Conservation (phyloP, 2,797 vertebrate species). For the Octomys mimax region DNA sequence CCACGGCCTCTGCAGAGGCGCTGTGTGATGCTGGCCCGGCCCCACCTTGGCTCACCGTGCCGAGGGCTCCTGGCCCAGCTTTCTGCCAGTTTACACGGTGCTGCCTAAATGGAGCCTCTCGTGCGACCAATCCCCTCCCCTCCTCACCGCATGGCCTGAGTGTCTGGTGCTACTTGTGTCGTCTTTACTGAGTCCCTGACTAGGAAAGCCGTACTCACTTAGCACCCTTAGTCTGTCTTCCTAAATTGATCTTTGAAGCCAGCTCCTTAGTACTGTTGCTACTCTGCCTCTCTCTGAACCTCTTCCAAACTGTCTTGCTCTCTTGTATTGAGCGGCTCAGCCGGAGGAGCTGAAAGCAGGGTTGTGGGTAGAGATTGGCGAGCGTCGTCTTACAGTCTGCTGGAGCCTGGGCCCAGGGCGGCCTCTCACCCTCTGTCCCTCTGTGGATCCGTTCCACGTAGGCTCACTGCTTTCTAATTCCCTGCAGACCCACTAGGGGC, state of each 20-base stretch:
- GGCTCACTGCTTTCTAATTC: background rate
- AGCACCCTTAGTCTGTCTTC: conserved; percentile 73
- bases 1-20: background rate
- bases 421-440: too few species aligned
- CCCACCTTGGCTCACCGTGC: background rate
- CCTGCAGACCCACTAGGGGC: background rate
- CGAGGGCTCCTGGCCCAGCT: background rate
- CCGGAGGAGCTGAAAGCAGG: background rate
- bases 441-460: background rate
- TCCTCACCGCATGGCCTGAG: conserved; percentile 47
- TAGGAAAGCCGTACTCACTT: conserved; percentile 40
- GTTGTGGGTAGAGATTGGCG: background rate
- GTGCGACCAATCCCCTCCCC: conserved; percentile 52
- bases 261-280: conserved; percentile 21
- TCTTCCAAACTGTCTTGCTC: conserved; percentile 56
- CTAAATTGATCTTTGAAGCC: conserved; percentile 48
- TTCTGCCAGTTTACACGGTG: background rate
- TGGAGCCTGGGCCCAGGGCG: background rate
- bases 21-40: background rate
- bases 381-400: background rate
- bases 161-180: background rate
- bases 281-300: conserved; percentile 60
- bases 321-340: background rate
- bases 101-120: conserved; percentile 2
- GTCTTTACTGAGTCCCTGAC: conserved; percentile 63